Base-by-base conservation (phyloP, 2,888 invertebrate species). In the Melanargia galathea region DNA sequence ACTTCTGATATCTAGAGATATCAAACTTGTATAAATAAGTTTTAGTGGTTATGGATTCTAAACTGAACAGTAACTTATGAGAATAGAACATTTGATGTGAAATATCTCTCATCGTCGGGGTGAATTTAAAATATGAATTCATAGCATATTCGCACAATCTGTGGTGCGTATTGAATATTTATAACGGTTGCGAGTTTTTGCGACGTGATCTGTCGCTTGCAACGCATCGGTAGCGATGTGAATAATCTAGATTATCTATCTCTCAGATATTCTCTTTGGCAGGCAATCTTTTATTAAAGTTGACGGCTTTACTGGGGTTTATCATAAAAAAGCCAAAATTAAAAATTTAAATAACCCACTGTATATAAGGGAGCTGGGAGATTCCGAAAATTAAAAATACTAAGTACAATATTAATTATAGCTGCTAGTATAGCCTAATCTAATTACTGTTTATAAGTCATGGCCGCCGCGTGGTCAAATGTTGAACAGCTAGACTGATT, bases 141-240 rank as follows among this genome's bases (percentile, higher is more conserved):
- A 30, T 20, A 57, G 57, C 57, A 57, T 57, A 57, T 57, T 57
- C 45, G 45, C 18, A 57, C 45, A 45, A 30, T 57, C 57, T 33
- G 30, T 8, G 46, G 20, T 45, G 57, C 57, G 45, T 57, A 45
- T 57, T 57, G 45, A 57, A 57, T 57, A 57, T 57, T 57, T 33
- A 57, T 45, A 18, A 57, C 20, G 45, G 45, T 13, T 57, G 45
- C 45, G 20, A 30, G 57, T 30, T 57, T 57, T 57, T 45, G 43
- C 57, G 18, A 57, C 57, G 43, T 57, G 57, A 57, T 45, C 46
- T 57, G 45, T 57, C 57, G 26, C 57, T 33, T 33, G 45, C 56
- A 46, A 45, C 45, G 57, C 45, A 45, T 57, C 43, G 45, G 26
- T 30, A 10, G 30, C 20, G 57, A 20, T 26, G 33, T 45, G 30